Evolutionary conservation across 2,113 vertebrate genomes (phyloP).

Genomic region (Catharus minimus): DNA sequence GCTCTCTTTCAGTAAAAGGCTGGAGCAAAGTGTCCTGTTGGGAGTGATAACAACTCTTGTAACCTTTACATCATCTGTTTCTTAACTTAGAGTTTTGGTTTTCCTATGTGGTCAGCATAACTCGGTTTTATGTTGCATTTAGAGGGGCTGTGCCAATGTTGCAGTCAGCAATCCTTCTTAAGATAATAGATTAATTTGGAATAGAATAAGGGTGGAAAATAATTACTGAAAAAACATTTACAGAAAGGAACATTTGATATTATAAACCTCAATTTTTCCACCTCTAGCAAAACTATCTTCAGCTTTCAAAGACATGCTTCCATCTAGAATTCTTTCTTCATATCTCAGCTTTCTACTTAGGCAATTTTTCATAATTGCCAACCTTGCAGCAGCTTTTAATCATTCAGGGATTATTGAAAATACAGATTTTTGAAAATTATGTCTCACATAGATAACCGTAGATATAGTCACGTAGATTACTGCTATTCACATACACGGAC

Average conservation of each 20-base stretch:
- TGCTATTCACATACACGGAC: not conserved
- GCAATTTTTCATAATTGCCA: not conserved
- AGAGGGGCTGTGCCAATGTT: not conserved
- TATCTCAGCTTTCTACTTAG: not conserved
- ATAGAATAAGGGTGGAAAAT: not conserved
- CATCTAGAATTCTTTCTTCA: not conserved
- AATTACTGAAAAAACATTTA: conserved; percentile 16
- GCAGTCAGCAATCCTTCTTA: not conserved
- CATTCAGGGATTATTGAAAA: not conserved
- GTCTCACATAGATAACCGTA: not conserved
- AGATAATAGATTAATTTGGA: not conserved
- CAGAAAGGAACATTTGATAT: not conserved
- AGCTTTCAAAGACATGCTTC: not conserved
- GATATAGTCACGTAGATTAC: not conserved
- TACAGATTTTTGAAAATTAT: not conserved
- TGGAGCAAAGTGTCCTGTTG: conserved; percentile 21
- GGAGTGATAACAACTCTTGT: conserved; percentile 15
- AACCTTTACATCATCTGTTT: conserved; percentile 11
- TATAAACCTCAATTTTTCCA: not conserved
- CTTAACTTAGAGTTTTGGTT: not conserved
- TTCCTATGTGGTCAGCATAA: not conserved
- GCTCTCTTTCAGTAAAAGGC: not conserved
- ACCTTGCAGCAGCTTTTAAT: not conserved
- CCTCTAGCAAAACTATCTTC: not conserved
- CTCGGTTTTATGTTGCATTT: not conserved